Evolutionary conservation across 53 echinoderm and acorn worm genomes (phyloP), one percentile per base, ranked within the genome.

Genomic region (Glandiceps talaboti): DNA sequence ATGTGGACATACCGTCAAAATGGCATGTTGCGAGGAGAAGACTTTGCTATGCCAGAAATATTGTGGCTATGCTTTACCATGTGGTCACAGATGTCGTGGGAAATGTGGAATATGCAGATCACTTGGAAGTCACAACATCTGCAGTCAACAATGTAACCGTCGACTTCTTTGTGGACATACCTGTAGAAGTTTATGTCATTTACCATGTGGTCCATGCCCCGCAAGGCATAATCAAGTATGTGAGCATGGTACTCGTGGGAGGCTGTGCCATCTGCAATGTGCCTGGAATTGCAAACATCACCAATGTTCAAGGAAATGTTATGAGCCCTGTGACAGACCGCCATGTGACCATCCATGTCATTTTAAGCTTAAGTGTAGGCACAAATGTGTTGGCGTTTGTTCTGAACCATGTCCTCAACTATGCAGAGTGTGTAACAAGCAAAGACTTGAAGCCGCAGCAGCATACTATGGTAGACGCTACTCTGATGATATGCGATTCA

Each of bases 311-410:
- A 90, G 79, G 72, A 31, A 77, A 73, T 94, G 94, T 81, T 86
- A 92, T 28, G 85, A 90, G 30, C 86, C 84, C 0, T 96, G 97
- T 77, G 75, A 96, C 29, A 77, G 92, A 29, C 74, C 82, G 30
- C 88, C 86, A 1, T 94, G 94, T 77, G 32, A 88, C 33, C 33
- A 84, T 45, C 91, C 93, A 26, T 96, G 92, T 30, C 29, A 14
- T 1, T 81, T 79, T 75, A 97, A 26, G 14, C 90, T 94, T 0
- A 84, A 64, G 31, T 97, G 93, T 33, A 83, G 86, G 29, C 95
- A 95, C 77, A 82, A 76, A n/a, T 95, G 95, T 76, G 90, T 92
- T 32, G 95, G 95, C 14, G 27, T 95, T 30, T 95, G 95, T 79
- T 92, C 92, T 27, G 95, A 95, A 72, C 84, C 78, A 14, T 95